Conservation (phyloP, 2,888 invertebrate genomes). For the Rugalucina vietnamica region DNA sequence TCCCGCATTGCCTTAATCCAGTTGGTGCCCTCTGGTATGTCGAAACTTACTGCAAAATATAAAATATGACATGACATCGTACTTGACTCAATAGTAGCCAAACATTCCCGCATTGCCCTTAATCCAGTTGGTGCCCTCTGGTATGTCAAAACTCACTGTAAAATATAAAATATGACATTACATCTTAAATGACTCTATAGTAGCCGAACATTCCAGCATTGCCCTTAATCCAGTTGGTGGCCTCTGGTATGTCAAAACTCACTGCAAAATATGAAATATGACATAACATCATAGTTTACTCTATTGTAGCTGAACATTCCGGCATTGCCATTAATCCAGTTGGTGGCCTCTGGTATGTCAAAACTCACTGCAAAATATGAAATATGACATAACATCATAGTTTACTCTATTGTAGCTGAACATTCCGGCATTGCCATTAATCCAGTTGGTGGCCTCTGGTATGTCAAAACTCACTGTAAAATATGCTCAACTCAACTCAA, state of each 20-base stretch:
- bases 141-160: no score
- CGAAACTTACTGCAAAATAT: no score
- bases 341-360: slow-evolving; percentile 83
- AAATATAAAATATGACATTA: no score
- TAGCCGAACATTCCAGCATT: slow-evolving; percentile 79
- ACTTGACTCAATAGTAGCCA: slow-evolving; percentile 82
- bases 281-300: slow-evolving; percentile 85
- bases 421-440: slow-evolving; percentile 76
- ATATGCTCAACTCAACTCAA: no score
- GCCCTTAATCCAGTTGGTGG: slow-evolving; percentile 83
- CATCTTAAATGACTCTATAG: slow-evolving; percentile 84
- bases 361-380: no score
- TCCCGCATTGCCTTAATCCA: slow-evolving; percentile 71
- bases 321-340: slow-evolving; percentile 77
- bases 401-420: slow-evolving; percentile 82
- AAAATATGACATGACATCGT: no score
- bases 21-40: slow-evolving; percentile 87
- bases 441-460: slow-evolving; percentile 82
- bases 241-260: slow-evolving; percentile 72
- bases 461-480: no score
- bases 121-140: slow-evolving; percentile 82
- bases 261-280: no score
- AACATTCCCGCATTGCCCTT: slow-evolving; percentile 76
- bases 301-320: slow-evolving; percentile 80
- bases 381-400: no score